Percentiles rank a stretch among this genome's conserved stretches.
These are phyloP conservation scores for Catotricha subobsoleta DNA, from an alignment of 2,888 invertebrate genomes.

Conservation along the genomic window DNA sequence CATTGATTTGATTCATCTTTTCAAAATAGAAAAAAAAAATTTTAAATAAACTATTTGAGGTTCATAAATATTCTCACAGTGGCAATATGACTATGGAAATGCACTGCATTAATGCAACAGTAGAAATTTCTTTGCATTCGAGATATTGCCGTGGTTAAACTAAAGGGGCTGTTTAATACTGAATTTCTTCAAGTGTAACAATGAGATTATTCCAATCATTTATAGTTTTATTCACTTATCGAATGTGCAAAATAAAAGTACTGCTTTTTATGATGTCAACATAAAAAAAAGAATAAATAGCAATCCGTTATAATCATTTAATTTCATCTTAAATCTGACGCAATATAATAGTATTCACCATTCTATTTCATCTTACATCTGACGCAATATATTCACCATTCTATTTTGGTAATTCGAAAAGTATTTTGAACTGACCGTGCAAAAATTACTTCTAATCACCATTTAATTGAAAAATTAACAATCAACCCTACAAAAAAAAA, in stretches of 20 bases:
- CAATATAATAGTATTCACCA: background rate
- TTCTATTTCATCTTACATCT: no score
- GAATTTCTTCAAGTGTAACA: conserved; percentile 4
- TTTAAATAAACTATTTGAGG: background rate
- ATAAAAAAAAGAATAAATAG: background rate
- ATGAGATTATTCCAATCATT: conserved; percentile 1
- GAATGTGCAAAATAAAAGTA: background rate
- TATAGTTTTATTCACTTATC: background rate
- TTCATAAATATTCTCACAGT: background rate
- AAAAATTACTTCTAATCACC: no score
- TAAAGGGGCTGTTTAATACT: background rate
- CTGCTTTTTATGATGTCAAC: no score
- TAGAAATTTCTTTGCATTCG: background rate
- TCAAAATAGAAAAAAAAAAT: background rate
- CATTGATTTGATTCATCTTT: background rate
- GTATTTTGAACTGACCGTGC: no score
- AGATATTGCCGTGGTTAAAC: background rate
- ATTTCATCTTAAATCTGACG: background rate
- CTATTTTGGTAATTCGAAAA: no score
- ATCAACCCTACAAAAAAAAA: no score
- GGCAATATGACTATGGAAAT: background rate
- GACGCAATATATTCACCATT: no score
- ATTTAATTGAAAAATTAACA: no score
- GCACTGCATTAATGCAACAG: background rate
- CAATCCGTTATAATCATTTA: background rate